Conservation (phyloP, 92 coral and sea anemone species). For the Palythoa grandiflora region DNA sequence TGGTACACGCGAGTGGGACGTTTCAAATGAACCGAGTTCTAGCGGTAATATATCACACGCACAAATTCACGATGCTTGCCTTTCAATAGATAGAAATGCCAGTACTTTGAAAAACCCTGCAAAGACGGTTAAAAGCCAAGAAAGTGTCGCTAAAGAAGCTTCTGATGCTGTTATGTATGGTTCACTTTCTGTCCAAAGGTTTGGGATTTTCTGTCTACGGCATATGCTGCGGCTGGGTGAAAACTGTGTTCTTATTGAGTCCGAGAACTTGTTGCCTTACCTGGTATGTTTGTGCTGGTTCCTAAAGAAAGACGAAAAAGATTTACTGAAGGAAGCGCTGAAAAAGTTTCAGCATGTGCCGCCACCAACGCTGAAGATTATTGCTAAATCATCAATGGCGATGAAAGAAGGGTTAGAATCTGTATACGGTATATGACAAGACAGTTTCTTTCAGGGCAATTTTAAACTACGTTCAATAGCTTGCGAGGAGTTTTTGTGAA, state of each 20-base stretch:
- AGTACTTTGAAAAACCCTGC: neutral
- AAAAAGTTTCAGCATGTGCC: conserved; percentile 53
- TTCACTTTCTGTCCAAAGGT: conserved; percentile 64
- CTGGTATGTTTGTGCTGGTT: conserved; percentile 78
- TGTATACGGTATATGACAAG: conserved; percentile 50
- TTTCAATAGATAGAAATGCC: conserved; percentile 28
- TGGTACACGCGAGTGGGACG: neutral
- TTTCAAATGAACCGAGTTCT: neutral
- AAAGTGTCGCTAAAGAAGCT: neutral
- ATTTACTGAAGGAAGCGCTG: conserved; percentile 45
- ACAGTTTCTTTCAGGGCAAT: neutral
- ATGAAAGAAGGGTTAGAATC: conserved; percentile 65
- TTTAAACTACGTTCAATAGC: neutral
- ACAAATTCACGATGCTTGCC: neutral
- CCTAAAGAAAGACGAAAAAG: conserved; percentile 52
- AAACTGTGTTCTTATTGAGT: conserved; percentile 69
- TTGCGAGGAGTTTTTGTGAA: neutral
- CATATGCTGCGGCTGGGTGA: conserved; percentile 74
- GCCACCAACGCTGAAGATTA: conserved; percentile 71
- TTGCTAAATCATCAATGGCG: conserved; percentile 75
- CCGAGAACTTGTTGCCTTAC: conserved; percentile 65
- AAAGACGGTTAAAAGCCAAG: neutral
- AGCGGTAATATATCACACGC: conserved; percentile 27
- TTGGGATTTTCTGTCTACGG: conserved; percentile 74
- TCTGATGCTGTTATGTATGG: conserved; percentile 50